Conservation (phyloP, 2,797 vertebrate genomes). For the Denticeps clupeoides region DNA sequence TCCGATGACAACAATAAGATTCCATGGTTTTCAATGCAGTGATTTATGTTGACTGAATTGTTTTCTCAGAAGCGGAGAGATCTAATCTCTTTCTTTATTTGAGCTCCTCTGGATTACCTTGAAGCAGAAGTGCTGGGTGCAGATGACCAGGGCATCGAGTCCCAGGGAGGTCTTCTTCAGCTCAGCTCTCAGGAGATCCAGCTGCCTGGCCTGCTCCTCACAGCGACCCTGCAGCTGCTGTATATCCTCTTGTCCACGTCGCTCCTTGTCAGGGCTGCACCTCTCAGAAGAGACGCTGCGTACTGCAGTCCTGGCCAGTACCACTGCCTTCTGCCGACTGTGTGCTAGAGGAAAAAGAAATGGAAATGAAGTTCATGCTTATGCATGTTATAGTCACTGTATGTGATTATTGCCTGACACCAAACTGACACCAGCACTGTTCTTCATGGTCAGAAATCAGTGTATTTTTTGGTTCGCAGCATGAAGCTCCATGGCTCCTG, state of each 20-base stretch:
- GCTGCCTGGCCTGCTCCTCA: constrained; percentile 69
- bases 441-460: too few relatives aligned
- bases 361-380: constrained; percentile 8
- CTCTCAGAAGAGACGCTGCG: constrained; percentile 39
- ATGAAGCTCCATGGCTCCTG: too few relatives aligned
- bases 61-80: too few relatives aligned
- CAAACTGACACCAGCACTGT: too few relatives aligned
- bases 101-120: too few relatives aligned
- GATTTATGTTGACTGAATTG: too few relatives aligned
- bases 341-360: constrained; percentile 32
- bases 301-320: constrained; percentile 35
- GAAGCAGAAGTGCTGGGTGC: constrained; percentile 52
- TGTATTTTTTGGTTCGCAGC: too few relatives aligned
- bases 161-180: constrained; percentile 64
- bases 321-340: constrained; percentile 37
- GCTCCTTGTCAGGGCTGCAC: constrained; percentile 42
- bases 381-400: too few relatives aligned
- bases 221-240: constrained; percentile 73
- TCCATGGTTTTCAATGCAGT: too few relatives aligned
- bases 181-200: constrained; percentile 63
- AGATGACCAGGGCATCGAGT: constrained; percentile 78
- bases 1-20: too few relatives aligned
- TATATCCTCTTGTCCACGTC: constrained; percentile 45
- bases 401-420: too few relatives aligned
- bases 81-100: too few relatives aligned